A percentile compares a stretch with the other conserved stretches of the same genome.
Conservation (phyloP, 2,797 vertebrate species). For the Limosa lapponica region DNA sequence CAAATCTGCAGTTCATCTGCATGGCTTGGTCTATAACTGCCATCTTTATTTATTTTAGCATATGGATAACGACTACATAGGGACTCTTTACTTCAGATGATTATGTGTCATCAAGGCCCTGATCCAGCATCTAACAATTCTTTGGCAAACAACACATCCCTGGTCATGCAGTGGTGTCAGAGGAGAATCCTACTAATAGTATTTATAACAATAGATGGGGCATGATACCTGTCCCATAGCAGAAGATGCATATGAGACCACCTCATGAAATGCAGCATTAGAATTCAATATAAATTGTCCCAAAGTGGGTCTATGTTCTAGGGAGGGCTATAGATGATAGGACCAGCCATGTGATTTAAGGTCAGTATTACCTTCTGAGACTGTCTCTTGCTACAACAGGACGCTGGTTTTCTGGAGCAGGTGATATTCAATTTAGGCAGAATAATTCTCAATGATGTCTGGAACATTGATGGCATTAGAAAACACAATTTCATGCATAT, state of each 20-base stretch:
- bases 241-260: background rate
- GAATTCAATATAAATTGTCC: background rate
- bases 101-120: background rate
- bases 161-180: background rate
- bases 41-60: background rate
- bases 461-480: background rate
- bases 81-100: background rate
- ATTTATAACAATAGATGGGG: background rate
- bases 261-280: background rate
- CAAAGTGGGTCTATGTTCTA: background rate
- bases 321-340: background rate
- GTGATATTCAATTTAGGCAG: background rate
- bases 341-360: background rate
- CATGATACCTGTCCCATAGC: background rate
- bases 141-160: conserved; percentile 56
- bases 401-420: background rate
- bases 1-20: background rate
- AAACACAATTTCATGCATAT: background rate
- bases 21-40: background rate
- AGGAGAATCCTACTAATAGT: background rate
- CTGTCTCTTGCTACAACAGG: background rate
- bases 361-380: background rate
- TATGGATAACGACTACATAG: background rate
- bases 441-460: background rate
- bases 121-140: background rate